phyloP scores from a whole-genome alignment of 2,888 invertebrate genomes.

The Dryocosmus kuriphilus region DNA sequence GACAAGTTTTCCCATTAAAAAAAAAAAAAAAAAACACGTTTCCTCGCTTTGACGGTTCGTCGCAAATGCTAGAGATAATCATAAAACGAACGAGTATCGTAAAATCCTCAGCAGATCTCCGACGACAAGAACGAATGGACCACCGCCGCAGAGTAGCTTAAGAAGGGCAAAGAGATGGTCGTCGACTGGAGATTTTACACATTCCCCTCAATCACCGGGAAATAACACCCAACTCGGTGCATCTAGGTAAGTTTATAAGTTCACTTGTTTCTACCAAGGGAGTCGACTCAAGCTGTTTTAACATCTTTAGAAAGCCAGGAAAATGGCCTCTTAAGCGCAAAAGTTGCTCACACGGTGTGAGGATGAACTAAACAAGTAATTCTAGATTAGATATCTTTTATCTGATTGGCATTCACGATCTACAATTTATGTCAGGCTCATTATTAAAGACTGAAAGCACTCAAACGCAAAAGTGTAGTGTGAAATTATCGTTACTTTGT shows the following conservation, averaged over 20 bases:
- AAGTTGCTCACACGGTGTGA: neutral
- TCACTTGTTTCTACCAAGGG: slow-evolving; percentile 47
- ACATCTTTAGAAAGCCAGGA: neutral
- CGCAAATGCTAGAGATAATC: neutral
- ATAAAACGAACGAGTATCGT: slow-evolving; percentile 39
- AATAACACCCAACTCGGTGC: slow-evolving; percentile 75
- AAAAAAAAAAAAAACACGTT: neutral
- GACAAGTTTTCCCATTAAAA: neutral
- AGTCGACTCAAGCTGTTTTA: neutral
- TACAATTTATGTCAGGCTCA: neutral
- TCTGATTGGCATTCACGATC: neutral
- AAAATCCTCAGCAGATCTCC: slow-evolving; percentile 77
- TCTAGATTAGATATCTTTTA: slow-evolving; percentile 25
- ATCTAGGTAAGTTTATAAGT: slow-evolving; percentile 76
- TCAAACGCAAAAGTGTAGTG: neutral
- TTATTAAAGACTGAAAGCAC: neutral
- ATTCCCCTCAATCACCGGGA: slow-evolving; percentile 75
- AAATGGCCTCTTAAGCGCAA: neutral
- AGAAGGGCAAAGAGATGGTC: slow-evolving; percentile 87
- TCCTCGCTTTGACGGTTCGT: neutral
- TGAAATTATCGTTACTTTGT: neutral
- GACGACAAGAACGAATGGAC: slow-evolving; percentile 82
- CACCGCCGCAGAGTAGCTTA: slow-evolving; percentile 79
- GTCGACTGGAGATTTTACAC: slow-evolving; percentile 90
- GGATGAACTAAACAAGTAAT: neutral